Conservation (phyloP, 2,113 vertebrate genomes). For the Pantherophis guttatus region DNA sequence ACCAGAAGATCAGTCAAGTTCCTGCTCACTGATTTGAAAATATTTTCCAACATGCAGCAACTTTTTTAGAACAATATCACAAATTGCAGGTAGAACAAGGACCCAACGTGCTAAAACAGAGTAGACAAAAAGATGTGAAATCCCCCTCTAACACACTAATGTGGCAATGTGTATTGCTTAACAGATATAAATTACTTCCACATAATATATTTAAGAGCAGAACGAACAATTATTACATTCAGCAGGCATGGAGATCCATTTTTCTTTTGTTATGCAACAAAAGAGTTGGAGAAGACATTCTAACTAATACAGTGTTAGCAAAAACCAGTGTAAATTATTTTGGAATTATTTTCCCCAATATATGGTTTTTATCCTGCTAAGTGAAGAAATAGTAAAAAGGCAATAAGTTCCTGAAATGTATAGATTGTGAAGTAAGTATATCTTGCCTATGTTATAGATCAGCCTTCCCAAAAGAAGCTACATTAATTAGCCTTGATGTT, state of each 20-base stretch:
- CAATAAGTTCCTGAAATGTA: not conserved
- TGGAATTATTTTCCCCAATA: not conserved
- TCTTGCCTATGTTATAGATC: not conserved
- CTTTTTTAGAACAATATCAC: constrained; percentile 10
- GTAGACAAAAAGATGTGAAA: not conserved
- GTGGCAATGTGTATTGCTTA: not conserved
- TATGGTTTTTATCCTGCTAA: not conserved
- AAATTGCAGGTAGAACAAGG: constrained; percentile 21
- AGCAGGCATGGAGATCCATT: constrained; percentile 11
- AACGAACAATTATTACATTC: not conserved
- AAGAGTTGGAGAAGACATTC: constrained; percentile 11
- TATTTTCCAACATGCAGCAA: not conserved
- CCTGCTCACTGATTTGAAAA: fast-evolving
- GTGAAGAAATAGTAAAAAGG: not conserved
- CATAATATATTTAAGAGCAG: constrained; percentile 12
- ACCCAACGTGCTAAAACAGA: constrained; percentile 24
- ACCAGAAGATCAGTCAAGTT: constrained; percentile 21
- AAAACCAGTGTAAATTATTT: not conserved
- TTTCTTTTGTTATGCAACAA: constrained; percentile 1
- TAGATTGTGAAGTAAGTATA: not conserved
- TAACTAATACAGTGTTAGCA: not conserved
- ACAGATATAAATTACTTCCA: not conserved
- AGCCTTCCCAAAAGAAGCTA: not conserved
- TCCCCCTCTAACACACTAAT: not conserved
- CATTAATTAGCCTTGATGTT: not conserved